Base-by-base conservation (phyloP, 2,797 vertebrate species). In the Pelobates cultripes region DNA sequence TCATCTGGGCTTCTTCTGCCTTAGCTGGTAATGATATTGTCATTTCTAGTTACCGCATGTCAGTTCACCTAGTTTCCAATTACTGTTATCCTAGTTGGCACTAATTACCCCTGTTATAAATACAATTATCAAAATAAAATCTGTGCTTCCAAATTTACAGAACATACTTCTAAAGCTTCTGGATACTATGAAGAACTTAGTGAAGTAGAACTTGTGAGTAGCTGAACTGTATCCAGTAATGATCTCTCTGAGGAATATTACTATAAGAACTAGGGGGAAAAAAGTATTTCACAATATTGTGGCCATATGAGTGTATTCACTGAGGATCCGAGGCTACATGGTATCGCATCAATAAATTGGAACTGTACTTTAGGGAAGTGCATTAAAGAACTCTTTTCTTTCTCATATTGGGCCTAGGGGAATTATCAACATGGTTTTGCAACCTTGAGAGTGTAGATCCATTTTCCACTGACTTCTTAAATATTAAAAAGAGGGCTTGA, bases 301-400 rank as follows among this genome's bases (percentile, higher is more conserved):
- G 53, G 70, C 81, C 81, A 83, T 83, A 78, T 83, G 81, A 67
- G 80, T 60, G 69, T 78, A 83, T 83, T 74, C 81, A 78, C 75
- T 5, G 17, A 78, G 70, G 70, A 83, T 28, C 55, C 43, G 5
- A 14, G 63, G 63, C 63, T 67, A 42, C 70, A 57, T 17, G 42
- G 69, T 77, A 66, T 14, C 60, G 75, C 68, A 72, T 67, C 80
- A 83, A 78, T 83, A 74, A 73, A 83, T 74, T 83, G 75, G 40
- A 68, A 82, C 70, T 61, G 75, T 68, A 73, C 75, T 78, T 83
- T 69, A 63, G 81, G 75, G 70, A 69, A 78, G 75, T 47, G 73
- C 75, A 77, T 77, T 77, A 77, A 73, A 73, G 47, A 60, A 69
- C 42, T 77, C 42, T 60, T 73, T 64, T 45, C 64, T 69, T 41